Evolutionary conservation across 2,888 invertebrate species (phyloP), one percentile per base, ranked within the genome.

Genomic region (Nematopogon swammerdamellus): DNA sequence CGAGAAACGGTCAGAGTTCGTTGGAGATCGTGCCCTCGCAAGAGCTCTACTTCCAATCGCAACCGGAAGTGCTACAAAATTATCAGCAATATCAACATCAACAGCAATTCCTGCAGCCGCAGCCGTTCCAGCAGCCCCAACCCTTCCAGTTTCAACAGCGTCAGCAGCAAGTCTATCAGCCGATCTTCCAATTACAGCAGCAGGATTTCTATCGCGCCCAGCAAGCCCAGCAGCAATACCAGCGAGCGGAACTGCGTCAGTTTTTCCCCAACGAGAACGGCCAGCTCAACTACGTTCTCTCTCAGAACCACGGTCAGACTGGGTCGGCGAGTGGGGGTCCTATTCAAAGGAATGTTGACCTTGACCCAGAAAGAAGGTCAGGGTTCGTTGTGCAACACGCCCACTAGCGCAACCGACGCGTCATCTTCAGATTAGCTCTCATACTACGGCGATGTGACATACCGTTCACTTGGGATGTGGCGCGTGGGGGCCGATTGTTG

Each of bases 291-390:
- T 51, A 58, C 61, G 54, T 61, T 57, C 49, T 63, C 60, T 51
- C 60, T 18, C 53, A 49, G 49, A 53, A 52, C 51, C 51, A 47
- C 29, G 44, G 16, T 3, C 11, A 3, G 8, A 14, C 8, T 3
- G 6, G 44, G 18, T 25, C 45, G 44, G 51, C 50, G 1, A 44
- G 45, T 11, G 54, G 51, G 18, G 58, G 57, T 30, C 59, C 58
- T 29, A 59, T 60, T 56, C 58, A 59, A 51, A 57, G 58, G 54
- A 62, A 58, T 60, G 61, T 60, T 72, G 79, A 74, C 74, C 74
- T 74, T 75, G 75, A 74, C 77, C 76, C 64, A 67, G 59, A 59
- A 70, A 57, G 49, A 49, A 55, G 54, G 56, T 18, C 49, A 50
- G 19, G 19, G 29, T 18, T 14, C 36, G 14, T 36, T 14, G 8